Evolutionary conservation across 2,797 vertebrate species (phyloP), one percentile per base, ranked within the genome.

Genomic region (Tokudaia tokunoshimensis): DNA sequence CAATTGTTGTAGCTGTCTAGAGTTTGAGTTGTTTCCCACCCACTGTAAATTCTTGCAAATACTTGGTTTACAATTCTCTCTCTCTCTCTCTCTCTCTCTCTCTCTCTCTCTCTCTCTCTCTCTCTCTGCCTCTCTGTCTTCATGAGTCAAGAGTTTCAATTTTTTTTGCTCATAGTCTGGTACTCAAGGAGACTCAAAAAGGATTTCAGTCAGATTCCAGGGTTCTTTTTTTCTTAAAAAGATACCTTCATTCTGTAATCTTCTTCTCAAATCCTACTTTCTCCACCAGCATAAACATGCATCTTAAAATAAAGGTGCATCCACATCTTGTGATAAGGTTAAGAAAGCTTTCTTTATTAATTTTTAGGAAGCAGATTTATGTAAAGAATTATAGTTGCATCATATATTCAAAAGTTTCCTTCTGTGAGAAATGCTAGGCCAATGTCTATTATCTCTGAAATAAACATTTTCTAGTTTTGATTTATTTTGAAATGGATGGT

Each of bases 401-500:
- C n/a, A 79, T 29, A 84, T 55, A 76, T 61, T 92, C 82, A n/a
- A 0, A 44, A 52, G 74, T 63, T 34, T 55, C 52, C 31, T 74
- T 13, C 93, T 88, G 84, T 15, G 37, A 67, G 74, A 91, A 95
- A 94, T 65, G 65, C 59, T 94, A 76, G 50, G 91, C 41, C 34
- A 96, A 95, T 63, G 37, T 65, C 76, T 67, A 83, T 34, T 61
- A 20, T 12, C 72, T 4, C 41, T 55, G 19, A 86, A 37, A 72
- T 22, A 95, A 92, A 88, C 15, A 44, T 47, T 95, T 94, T 81
- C 37, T 96, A 86, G 72, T 93, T 93, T 81, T 59, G 87, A 93
- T 92, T 86, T 90, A 88, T 97, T 94, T 96, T 97, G 97, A 97
- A 97, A 97, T 91, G 79, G 96, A 98, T 92, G 34, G 93, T 94